A percentile compares a stretch with the other conserved stretches of the same genome.
These are phyloP conservation scores for Aricia agestis DNA, from an alignment of 1,140 invertebrate genomes.

Conservation along the genomic window DNA sequence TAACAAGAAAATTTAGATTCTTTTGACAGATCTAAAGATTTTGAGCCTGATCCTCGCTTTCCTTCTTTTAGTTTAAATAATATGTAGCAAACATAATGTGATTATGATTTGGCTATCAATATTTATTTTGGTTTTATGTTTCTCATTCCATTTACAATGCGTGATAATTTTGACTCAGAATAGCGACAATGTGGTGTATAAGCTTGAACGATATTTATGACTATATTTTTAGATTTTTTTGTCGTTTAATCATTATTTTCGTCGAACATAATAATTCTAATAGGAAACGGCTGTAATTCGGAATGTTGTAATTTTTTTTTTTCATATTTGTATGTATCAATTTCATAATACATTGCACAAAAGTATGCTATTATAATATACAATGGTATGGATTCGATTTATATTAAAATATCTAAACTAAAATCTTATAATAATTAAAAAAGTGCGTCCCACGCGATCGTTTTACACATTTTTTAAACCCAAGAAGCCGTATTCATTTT, in stretches of 20 bases:
- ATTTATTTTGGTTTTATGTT: conserved; percentile 49
- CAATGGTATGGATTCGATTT: not conserved
- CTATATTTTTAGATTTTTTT: conserved; percentile 23
- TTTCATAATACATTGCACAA: not conserved
- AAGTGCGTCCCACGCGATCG: too few species aligned
- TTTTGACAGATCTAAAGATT: not conserved
- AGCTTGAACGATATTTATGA: conserved; percentile 26
- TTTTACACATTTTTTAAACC: not conserved
- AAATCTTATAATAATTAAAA: not conserved
- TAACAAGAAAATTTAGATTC: not conserved
- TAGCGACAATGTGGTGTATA: conserved; percentile 57
- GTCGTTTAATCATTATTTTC: conserved; percentile 2
- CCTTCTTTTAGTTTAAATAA: conserved; percentile 14
- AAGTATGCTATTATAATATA: not conserved
- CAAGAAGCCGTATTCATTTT: conserved; percentile 44
- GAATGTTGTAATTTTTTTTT: conserved; percentile 2
- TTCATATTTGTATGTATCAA: not conserved
- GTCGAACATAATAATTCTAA: not conserved
- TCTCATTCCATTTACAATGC: conserved; percentile 62
- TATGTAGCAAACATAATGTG: conserved; percentile 15
- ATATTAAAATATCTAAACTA: not conserved
- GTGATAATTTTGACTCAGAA: conserved; percentile 44
- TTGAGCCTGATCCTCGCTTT: not conserved
- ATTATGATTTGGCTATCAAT: conserved; percentile 17
- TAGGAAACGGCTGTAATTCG: not conserved